Evolutionary conservation across 2,113 vertebrate genomes (phyloP), one percentile per base, ranked within the genome.

Genomic region (Ia io): DNA sequence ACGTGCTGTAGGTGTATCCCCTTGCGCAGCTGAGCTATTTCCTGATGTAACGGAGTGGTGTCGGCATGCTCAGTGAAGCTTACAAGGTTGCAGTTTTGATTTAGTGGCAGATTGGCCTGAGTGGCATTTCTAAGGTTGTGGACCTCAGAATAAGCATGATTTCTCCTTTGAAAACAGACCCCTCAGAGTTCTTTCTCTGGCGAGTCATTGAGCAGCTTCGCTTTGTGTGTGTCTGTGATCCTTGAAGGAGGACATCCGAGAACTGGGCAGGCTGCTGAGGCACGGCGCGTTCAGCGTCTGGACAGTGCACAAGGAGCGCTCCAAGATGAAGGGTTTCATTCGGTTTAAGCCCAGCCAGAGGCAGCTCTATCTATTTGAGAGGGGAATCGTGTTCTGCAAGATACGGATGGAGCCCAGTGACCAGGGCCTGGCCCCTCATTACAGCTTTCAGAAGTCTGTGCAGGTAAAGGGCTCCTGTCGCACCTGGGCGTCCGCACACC

Each of bases 291-390:
- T 99, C 96, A 99, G 98, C 0, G 98, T 99, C 49, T 99, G 99
- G 99, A 99, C 99, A 0, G 98, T 99, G 89, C 99, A 99, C 98
- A 99, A 99, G 93, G 99, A 99, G 18, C 99, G 99, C 96, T 99
- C 98, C 97, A 99, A 99, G 98, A 99, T 99, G 94, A 99, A 99
- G 98, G 99, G 99, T 97, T 97, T 99, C 97, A 99, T 99, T 4
- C 98, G 99, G 76, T 99, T 99, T 95, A 99, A 99, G 96, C 99
- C 99, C 2, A 99, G 99, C 99, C 99, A 99, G 96, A 98, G 99
- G 69, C 99, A 99, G 83, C 98, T 99, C 53, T 99, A 99, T 95
- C 98, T 99, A 2, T 99, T 99, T 20, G 98, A 99, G 84, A 99
- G 98, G 97, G 99, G 99, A 95, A 97, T 99, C 0, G 98, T 99